phyloP scores from a whole-genome alignment of 1,140 invertebrate genomes.

The Drosophila tristis region DNA sequence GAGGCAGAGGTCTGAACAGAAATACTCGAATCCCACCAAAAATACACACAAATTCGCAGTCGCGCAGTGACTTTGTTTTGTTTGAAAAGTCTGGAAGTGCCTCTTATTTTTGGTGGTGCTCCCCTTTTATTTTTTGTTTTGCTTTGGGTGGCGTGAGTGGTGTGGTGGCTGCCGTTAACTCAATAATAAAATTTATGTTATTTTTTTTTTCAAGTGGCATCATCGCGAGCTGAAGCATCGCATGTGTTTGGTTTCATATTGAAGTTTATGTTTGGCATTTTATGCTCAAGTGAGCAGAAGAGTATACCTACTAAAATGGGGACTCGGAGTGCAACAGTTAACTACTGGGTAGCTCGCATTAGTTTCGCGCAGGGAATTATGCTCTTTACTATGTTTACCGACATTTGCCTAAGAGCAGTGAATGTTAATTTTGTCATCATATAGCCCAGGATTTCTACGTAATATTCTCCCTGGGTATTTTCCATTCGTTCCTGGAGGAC shows the following conservation, averaged over 20 bases:
- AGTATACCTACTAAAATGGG: conserved; percentile 28
- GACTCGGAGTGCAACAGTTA: too few relatives aligned
- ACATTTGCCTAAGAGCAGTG: too few relatives aligned
- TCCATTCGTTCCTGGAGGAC: background rate
- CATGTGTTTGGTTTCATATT: conserved; percentile 37
- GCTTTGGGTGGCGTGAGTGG: conserved; percentile 21
- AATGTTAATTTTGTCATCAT: background rate
- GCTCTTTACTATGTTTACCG: too few relatives aligned
- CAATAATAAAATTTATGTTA: conserved; percentile 74
- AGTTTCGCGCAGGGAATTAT: too few relatives aligned
- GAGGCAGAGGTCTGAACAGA: conserved; percentile 26
- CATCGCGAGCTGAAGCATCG: conserved; percentile 34
- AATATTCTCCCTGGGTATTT: background rate
- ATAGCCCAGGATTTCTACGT: too few relatives aligned
- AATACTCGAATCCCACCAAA: conserved; percentile 42
- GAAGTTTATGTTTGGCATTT: conserved; percentile 24
- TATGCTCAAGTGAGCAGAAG: conserved; percentile 5
- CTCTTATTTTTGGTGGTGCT: conserved; percentile 24
- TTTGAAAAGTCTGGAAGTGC: conserved; percentile 49
- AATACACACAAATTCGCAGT: conserved; percentile 58
- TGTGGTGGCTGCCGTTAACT: conserved; percentile 42
- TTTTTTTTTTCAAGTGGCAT: conserved; percentile 56
- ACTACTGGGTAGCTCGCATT: background rate
- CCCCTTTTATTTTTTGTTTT: conserved; percentile 39
- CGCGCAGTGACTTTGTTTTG: conserved; percentile 35